Percentiles rank a stretch among this genome's conserved stretches.
phyloP scores from a whole-genome alignment of 1,140 invertebrate species.

The Caenorhabditis briggsae region DNA sequence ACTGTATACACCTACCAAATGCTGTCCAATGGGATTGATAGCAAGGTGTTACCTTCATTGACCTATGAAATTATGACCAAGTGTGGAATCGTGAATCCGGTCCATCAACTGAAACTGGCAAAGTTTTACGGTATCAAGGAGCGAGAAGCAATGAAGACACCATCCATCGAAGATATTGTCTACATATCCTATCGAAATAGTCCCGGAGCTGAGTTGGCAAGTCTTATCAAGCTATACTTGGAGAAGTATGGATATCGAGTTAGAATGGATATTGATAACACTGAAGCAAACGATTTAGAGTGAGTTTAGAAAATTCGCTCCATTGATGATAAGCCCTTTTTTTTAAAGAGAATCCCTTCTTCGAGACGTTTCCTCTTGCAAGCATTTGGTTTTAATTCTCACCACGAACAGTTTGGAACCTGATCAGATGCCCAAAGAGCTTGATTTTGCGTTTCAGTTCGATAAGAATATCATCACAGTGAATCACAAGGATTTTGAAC shows the following conservation, averaged over 20 bases:
- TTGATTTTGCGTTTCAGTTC: conserved; percentile 81
- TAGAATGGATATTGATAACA: conserved; percentile 93
- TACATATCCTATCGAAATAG: conserved; percentile 97
- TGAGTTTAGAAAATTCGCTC: no score
- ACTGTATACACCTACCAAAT: conserved; percentile 96
- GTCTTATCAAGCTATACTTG: conserved; percentile 87
- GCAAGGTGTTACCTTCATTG: conserved; percentile 77
- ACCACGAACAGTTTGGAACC: conserved; percentile 94
- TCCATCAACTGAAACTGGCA: conserved; percentile 90
- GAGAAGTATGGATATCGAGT: conserved; percentile 88
- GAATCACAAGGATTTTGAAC: conserved; percentile 91
- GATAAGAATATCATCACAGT: conserved; percentile 99
- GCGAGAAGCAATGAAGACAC: conserved; percentile 77
- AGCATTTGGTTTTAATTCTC: conserved; percentile 94
- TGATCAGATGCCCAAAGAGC: conserved; percentile 95
- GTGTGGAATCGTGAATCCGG: conserved; percentile 92
- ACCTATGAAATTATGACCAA: conserved; percentile 91
- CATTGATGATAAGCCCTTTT: no score
- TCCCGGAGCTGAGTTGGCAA: conserved; percentile 96
- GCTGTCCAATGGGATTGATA: conserved; percentile 88
- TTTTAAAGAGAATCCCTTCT: conserved; percentile 86
- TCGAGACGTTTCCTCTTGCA: conserved; percentile 94
- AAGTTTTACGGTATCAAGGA: conserved; percentile 84
- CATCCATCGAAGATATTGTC: conserved; percentile 83
- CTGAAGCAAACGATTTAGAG: conserved; percentile 97